Base-by-base conservation (phyloP, 2,113 vertebrate genomes). In the Callaeas wilsoni region DNA sequence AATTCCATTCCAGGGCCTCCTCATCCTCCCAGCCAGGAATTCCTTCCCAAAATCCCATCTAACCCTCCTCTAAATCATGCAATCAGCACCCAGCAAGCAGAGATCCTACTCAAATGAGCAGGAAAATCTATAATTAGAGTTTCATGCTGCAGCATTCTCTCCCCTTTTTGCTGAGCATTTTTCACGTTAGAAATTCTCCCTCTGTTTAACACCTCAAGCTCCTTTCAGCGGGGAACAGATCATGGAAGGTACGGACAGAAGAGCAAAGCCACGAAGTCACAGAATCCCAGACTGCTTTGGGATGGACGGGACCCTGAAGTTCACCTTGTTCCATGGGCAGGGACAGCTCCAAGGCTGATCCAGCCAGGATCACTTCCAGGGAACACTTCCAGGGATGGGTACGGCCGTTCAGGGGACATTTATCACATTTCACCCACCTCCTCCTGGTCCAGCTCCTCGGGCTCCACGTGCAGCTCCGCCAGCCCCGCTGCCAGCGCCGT, bases 371-470 rank as follows among this genome's bases (percentile, higher is more conserved):
- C 16, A 2, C 32, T 2, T 1, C 52, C 69, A 47, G 39, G 52
- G 16, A n/a, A n/a, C n/a, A n/a, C n/a, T n/a, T n/a, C n/a, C n/a
- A n/a, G n/a, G n/a, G n/a, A n/a, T n/a, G n/a, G n/a, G n/a, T n/a
- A n/a, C n/a, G n/a, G n/a, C n/a, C n/a, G n/a, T n/a, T n/a, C n/a
- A n/a, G n/a, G n/a, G n/a, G n/a, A n/a, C n/a, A 4, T 16, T 9
- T 42, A 10, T 27, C 42, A 21, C 7, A 23, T 9, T 9, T 19
- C 50, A 92, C 98, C 96, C 94, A 99, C 99, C 99, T 99, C 99
- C 64, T 99, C 98, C 39, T 98, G 98, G 87, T 99, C 99, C 59
- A 98, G 97, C 12, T 98, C 97, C 83, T 98, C 97, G 4, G 97
- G 98, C n/a, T 93, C 95, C 53, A 97, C 49, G 60, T 50, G 96